Percentiles rank a stretch among this genome's conserved stretches.
These are phyloP conservation scores for Cryptotermes secundus DNA, from an alignment of 1,140 invertebrate genomes.

Conservation along the genomic window DNA sequence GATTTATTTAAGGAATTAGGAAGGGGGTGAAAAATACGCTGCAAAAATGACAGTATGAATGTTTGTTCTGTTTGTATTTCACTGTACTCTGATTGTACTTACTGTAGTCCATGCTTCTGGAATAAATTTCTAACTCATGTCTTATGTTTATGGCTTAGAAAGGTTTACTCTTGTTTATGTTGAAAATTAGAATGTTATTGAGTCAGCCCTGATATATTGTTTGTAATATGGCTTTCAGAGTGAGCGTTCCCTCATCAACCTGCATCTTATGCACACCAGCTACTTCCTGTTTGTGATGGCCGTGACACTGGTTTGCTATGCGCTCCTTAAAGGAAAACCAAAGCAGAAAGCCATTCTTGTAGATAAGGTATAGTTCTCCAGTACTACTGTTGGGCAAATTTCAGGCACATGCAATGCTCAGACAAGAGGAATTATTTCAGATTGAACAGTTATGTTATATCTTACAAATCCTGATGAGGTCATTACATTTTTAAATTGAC, in stretches of 20 bases:
- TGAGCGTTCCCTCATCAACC: constrained; percentile 34
- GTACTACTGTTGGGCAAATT: too few relatives aligned
- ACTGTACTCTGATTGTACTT: too few relatives aligned
- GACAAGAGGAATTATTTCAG: not conserved
- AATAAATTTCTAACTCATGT: too few relatives aligned
- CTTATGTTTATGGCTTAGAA: too few relatives aligned
- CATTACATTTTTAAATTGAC: too few relatives aligned
- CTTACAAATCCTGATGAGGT: too few relatives aligned
- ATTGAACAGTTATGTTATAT: not conserved
- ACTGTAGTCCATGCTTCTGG: too few relatives aligned
- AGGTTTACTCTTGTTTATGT: too few relatives aligned
- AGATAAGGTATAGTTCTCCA: constrained; percentile 13
- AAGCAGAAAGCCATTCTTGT: constrained; percentile 22
- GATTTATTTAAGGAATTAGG: too few relatives aligned
- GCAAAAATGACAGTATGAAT: too few relatives aligned
- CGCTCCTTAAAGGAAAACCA: constrained; percentile 32
- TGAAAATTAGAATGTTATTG: not conserved
- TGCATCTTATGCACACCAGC: constrained; percentile 37
- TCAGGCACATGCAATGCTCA: not conserved
- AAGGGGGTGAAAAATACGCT: too few relatives aligned
- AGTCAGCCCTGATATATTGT: not conserved
- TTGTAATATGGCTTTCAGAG: constrained; percentile 29
- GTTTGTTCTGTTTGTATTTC: too few relatives aligned
- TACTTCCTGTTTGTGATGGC: constrained; percentile 37
- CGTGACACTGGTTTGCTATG: constrained; percentile 35